phyloP scores from a whole-genome alignment of 2,888 invertebrate species.

The Aphidius colemani region DNA sequence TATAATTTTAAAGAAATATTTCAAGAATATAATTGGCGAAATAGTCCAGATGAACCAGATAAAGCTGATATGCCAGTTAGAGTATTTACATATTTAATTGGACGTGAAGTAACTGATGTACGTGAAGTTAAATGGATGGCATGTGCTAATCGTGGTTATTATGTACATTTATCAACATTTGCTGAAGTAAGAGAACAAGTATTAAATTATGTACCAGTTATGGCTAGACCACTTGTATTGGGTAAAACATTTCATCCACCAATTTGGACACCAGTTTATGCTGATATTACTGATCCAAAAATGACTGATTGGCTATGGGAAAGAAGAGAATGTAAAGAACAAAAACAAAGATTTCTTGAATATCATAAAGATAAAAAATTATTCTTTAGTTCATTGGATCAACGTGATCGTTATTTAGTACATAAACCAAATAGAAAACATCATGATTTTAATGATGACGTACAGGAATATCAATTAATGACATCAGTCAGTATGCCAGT shows the following conservation, averaged over 20 bases:
- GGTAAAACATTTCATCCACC: slow-evolving; percentile 83
- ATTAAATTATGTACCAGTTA: slow-evolving; percentile 93
- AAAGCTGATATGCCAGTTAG: slow-evolving; percentile 76
- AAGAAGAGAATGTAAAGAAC: slow-evolving; percentile 77
- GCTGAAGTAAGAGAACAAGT: slow-evolving; percentile 96
- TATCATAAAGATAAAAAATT: slow-evolving; percentile 67
- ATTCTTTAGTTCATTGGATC: slow-evolving; percentile 66
- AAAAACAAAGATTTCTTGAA: slow-evolving; percentile 75
- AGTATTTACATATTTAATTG: slow-evolving; percentile 98
- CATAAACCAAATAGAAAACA: slow-evolving; percentile 63
- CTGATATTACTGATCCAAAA: slow-evolving; percentile 89
- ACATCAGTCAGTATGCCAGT: slow-evolving; percentile 94
- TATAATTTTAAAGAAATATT: slow-evolving; percentile 93
- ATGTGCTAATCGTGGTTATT: slow-evolving; percentile 95
- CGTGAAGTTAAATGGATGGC: slow-evolving; percentile 98
- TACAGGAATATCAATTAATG: slow-evolving; percentile 79
- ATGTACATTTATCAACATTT: slow-evolving; percentile 93
- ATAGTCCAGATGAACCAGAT: slow-evolving; percentile 64
- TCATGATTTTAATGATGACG: slow-evolving; percentile 65
- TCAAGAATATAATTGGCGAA: slow-evolving; percentile 84
- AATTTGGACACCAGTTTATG: slow-evolving; percentile 97
- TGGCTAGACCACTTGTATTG: slow-evolving; percentile 93
- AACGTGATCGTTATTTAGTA: slow-evolving; percentile 67
- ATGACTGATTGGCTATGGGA: slow-evolving; percentile 92
- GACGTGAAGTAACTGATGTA: slow-evolving; percentile 84